Percentiles rank a stretch among this genome's conserved stretches.
Conservation (phyloP, 2,113 vertebrate species). For the Cynocephalus volans region DNA sequence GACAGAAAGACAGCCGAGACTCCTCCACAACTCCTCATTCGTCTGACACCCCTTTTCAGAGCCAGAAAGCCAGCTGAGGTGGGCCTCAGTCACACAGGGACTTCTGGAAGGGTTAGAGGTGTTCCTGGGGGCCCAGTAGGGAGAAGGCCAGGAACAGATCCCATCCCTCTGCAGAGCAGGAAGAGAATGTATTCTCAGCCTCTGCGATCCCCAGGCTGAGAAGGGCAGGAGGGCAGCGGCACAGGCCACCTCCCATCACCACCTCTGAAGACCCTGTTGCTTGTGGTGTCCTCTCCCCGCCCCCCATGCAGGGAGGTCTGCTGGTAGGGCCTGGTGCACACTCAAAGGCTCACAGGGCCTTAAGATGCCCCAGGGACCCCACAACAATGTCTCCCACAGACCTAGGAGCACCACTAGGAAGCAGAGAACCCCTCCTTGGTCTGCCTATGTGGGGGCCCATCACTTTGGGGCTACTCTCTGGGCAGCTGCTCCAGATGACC, state of each 20-base stretch:
- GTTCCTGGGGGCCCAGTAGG: neutral
- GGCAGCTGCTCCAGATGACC: neutral
- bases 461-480: neutral
- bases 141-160: neutral
- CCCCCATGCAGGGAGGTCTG: neutral
- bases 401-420: too few relatives aligned
- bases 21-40: neutral
- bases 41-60: neutral
- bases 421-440: neutral
- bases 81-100: neutral
- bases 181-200: neutral
- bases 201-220: neutral
- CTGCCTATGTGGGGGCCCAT: neutral
- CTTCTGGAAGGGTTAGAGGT: neutral
- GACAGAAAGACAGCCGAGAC: neutral
- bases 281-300: rapidly evolving
- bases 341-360: neutral
- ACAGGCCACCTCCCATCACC: rapidly evolving
- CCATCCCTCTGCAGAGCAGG: neutral
- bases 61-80: neutral
- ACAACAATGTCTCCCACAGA: rapidly evolving
- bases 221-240: neutral
- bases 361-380: neutral
- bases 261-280: neutral
- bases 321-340: rapidly evolving